Base-by-base conservation (phyloP, 92 coral and sea anemone species). In the Parazoanthus swiftii region DNA sequence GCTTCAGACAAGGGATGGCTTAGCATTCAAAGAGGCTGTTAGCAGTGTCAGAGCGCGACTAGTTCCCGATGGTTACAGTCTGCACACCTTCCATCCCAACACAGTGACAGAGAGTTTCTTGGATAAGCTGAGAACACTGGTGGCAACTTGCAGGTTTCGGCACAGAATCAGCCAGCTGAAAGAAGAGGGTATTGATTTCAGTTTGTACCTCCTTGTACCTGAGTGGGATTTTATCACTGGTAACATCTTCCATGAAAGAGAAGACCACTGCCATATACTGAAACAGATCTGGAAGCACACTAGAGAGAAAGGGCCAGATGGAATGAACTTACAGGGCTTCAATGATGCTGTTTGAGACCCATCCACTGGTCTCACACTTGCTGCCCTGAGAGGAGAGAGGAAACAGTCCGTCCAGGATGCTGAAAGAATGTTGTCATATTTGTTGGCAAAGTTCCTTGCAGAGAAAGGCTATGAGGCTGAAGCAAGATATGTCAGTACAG, bases 341-440 rank as follows among this genome's bases (percentile, higher is more conserved):
- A 92, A 91, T 85, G 91, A 89, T 74, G 93, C 94, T 91, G 67
- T 3, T 20, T 0, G 85, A 93, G 33, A 29, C 33, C 33, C 33
- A 29, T 43, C 93, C 96, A 93, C 96, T 50, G 95, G 96, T 0
- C 88, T 93, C 1, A 93, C 95, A 0, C 86, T 10, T 0, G 92
- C 94, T 0, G 94, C 96, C 37, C 72, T 93, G 44, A 88, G 59
- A 2, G 96, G 94, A 0, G 92, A 93, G 77, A 8, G 94, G 9
- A 93, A 93, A 72, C 96, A 89, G 77, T 91, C 91, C 0, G 95
- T 93, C 1, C 91, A 82, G 9, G 93, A 93, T 89, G 95, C 95
- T 0, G 93, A 93, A 35, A 44, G 92, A 50, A 91, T 93, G 94
- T 23, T 93, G 2, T 93, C 94, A 7, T 91, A 38, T 25, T 86